Evolutionary conservation across 2,797 vertebrate genomes (phyloP), one percentile per base, ranked within the genome.

Genomic region (Chromobotia macracanthus): DNA sequence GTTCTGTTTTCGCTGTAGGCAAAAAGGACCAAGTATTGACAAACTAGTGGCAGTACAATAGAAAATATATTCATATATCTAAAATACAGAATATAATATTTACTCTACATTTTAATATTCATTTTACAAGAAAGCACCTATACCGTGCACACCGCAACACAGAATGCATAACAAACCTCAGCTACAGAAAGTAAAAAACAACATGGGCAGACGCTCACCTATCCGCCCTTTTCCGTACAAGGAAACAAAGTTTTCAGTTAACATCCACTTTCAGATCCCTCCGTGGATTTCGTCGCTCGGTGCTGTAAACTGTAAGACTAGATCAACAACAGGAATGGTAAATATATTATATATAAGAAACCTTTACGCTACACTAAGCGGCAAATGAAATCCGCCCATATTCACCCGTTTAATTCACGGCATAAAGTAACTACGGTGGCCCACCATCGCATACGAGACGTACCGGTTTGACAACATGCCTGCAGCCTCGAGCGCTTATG

Each of bases 391-490:
- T 50, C 19, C 48, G 28, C 7, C 25, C 31, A 21, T 55, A 67
- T 76, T 80, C 63, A 82, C 65, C 74, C 73, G 66, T 64, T 28
- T 56, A 46, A 53, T 77, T 71, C 23, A 48, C 12, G 65, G n/a
- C 5, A 23, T 50, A 67, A 31, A 21, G 46, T 38, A 66, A 64
- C n/a, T 23, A 46, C 25, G 12, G 15, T 31, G 5, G n/a, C 46
- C 28, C 48, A 66, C 58, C 60, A 25, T 23, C 38, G 23, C 9
- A 7, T 53, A 72, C 70, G 23, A 46, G 38, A 41, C 58, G 46
- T 81, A 77, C 86, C 84, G 31, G 86, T 85, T 84, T 81, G 78
- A 61, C 84, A 71, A 75, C 84, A 87, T 81, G 75, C 12, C 44
- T 80, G 56, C 51, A 21, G 63, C 55, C 68, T n/a, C 10, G 35